phyloP scores from a whole-genome alignment of 2,888 invertebrate species.

The Cephus nigrinus region DNA sequence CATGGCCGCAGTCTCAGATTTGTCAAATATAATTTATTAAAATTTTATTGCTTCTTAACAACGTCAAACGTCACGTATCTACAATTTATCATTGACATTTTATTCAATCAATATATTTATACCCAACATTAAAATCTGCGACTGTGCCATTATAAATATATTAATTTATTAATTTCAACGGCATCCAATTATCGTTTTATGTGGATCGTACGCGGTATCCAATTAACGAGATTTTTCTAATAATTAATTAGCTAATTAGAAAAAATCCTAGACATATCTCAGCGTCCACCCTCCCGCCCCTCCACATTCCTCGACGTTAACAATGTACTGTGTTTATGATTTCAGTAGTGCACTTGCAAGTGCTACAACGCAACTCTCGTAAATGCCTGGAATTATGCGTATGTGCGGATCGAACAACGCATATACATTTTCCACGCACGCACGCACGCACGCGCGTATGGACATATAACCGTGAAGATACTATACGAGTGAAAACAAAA shows the following conservation, averaged over 20 bases:
- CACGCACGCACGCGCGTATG: slow-evolving; percentile 6
- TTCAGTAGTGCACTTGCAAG: neutral
- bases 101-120: neutral
- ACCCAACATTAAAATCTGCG: neutral
- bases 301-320: no score
- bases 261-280: neutral
- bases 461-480: slow-evolving; percentile 18
- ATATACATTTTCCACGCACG: neutral
- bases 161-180: neutral
- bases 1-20: neutral
- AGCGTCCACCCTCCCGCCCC: neutral
- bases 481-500: slow-evolving; percentile 32
- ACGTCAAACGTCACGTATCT: neutral
- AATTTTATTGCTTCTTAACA: neutral
- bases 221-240: no score
- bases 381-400: neutral
- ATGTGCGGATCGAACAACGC: neutral
- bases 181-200: neutral
- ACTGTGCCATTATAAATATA: neutral
- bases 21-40: neutral
- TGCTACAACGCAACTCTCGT: neutral
- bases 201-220: no score
- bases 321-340: no score
- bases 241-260: neutral
- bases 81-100: neutral